Base-by-base conservation (phyloP, 2,888 invertebrate genomes). In the Merodon equestris region DNA sequence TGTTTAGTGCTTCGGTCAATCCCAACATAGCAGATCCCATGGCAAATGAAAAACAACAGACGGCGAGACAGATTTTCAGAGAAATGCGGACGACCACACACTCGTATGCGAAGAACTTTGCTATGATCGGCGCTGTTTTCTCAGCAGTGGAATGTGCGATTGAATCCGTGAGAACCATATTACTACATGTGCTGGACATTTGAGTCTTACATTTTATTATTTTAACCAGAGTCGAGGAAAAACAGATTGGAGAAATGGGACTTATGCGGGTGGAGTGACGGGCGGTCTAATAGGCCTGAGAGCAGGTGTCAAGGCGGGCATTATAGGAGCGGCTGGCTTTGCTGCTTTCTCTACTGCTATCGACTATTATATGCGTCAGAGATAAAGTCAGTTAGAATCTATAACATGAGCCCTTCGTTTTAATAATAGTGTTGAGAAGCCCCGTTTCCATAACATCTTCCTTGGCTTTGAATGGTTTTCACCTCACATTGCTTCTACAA, bases 91-190 rank as follows among this genome's bases (percentile, higher is more conserved):
- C 91, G 0, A 94, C 98, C 0, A 97, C 97, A 82, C 89, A 96
- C 68, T 93, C 97, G 66, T 98, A 99, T 88, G 99, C 96, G 0
- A 99, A 99, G 89, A 99, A 99, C 89, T 99, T 99, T 91, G 99
- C 98, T 0, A 91, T 98, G 47, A 93, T 99, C 83, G 99, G 99
- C 67, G 93, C 95, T 7, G 92, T 99, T 81, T 99, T 99, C 90
- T 95, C 99, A 5, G 96, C 93, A 0, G 94, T 97, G 9, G 99
- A 99, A 90, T 99, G 99, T 87, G 91, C 94, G 17, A 94, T 99
- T 85, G 99, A 99, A 91, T 93, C 95, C 44, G 97, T 97, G 88
- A 89, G 91, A 88, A 77, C 72, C 57, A 27, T 45, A 10, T 10
- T 1, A 36, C 48, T 19, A 1, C 7, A 9, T 34, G 14, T 12